Base-by-base conservation (phyloP, 1,140 invertebrate species). In the Heliconius nattereri region DNA sequence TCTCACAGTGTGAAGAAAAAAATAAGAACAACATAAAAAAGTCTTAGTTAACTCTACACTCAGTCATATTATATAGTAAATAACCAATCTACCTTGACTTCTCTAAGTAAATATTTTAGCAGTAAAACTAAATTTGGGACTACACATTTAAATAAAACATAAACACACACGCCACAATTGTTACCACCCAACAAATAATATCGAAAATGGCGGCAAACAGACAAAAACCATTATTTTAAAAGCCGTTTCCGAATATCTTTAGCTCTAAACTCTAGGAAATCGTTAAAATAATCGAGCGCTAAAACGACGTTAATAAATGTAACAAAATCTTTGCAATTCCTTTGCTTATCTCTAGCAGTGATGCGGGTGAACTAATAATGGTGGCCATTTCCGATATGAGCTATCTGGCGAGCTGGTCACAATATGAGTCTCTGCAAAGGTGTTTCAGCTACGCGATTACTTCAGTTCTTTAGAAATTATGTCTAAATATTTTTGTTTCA, bases 341-440 rank as follows among this genome's bases (percentile, higher is more conserved):
- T 77, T 73, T 37, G 81, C 81, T 82, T 82, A 79, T 82, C 81
- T 82, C 35, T 5, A n/a, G 20, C 40, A 60, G 75, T 79, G 77
- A 82, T 79, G 77, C 70, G 73, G 76, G 75, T 70, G 75, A 70
- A 79, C 77, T 70, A 76, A 81, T 78, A 73, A 78, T 81, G 45
- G 72, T 37, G 70, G 77, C 73, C 49, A 71, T 78, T 82, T 82
- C 81, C 77, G 74, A 82, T 78, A 76, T 73, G 74, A 78, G 49
- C 54, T 54, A 71, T 73, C 57, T 45, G 40, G 57, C 11, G 37
- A 20, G 75, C 75, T 49, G 26, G 75, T 70, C 75, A 66, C 75
- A 40, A 40, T 76, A 76, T 32, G 75, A 76, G 40, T 70, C n/a
- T 76, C 6, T 76, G 35, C 60, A 71, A 76, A 45, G 37, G 60